These are phyloP conservation scores for Hippolais icterina DNA, from an alignment of 2,113 vertebrate species.

Conservation along the genomic window DNA sequence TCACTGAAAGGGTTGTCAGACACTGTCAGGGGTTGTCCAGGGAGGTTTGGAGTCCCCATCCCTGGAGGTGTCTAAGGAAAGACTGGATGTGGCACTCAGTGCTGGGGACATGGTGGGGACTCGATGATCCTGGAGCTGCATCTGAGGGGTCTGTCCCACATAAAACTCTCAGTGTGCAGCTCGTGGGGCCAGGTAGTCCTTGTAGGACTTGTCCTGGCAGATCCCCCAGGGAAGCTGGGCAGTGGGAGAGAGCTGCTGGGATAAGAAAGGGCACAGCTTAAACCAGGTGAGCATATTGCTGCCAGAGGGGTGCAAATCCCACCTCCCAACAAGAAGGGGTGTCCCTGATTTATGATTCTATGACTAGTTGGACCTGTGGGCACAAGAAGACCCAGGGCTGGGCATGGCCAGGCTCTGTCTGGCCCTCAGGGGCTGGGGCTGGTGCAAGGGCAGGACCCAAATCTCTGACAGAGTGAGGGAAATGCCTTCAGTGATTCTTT, in stretches of 20 bases:
- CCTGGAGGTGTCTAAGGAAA: not conserved
- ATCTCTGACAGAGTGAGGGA: not conserved
- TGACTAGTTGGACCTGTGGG: fast-evolving
- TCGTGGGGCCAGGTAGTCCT: not conserved
- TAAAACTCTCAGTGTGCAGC: not conserved
- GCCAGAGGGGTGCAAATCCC: not conserved
- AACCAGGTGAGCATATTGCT: not conserved
- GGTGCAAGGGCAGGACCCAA: not conserved
- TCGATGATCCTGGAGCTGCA: fast-evolving
- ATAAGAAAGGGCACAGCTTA: not conserved
- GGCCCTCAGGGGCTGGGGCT: not conserved
- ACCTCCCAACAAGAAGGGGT: not conserved
- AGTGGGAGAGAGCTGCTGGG: not conserved
- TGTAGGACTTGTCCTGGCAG: not conserved
- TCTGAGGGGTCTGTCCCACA: not conserved
- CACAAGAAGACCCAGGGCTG: no score
- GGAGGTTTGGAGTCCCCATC: not conserved
- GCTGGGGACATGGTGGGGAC: not conserved
- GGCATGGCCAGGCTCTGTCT: not conserved
- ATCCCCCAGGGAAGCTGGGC: not conserved
- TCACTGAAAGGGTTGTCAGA: not conserved
- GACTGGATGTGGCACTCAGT: fast-evolving
- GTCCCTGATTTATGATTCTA: not conserved
- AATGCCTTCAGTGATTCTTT: not conserved
- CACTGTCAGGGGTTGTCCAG: not conserved